Conservation (phyloP, 2,888 invertebrate genomes). For the Tenodera sinensis region DNA sequence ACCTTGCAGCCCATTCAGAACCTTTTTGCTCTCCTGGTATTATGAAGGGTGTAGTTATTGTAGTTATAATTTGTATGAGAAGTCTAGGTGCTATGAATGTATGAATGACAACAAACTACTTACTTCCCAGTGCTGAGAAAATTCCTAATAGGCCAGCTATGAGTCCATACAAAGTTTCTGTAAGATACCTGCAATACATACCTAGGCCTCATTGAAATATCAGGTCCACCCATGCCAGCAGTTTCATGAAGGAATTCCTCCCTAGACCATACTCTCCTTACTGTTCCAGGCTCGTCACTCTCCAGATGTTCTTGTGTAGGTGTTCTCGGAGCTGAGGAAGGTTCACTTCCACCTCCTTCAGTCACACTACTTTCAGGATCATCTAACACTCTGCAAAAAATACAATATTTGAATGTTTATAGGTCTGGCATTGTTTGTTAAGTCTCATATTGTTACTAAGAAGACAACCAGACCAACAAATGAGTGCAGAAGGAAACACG, state of each 20-base stretch:
- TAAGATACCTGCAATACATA: neutral
- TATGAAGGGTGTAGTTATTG: too few relatives aligned
- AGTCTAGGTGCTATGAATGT: too few relatives aligned
- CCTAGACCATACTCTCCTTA: slow-evolving; percentile 64
- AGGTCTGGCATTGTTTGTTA: neutral
- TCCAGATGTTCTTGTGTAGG: slow-evolving; percentile 34
- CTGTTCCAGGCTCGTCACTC: neutral
- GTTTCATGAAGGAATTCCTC: slow-evolving; percentile 72
- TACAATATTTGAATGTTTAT: neutral
- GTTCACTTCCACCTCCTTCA: slow-evolving; percentile 43
- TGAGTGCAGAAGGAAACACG: too few relatives aligned
- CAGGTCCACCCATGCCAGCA: slow-evolving; percentile 59
- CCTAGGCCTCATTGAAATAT: slow-evolving; percentile 53
- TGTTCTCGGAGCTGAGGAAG: slow-evolving; percentile 45
- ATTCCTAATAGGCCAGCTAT: too few relatives aligned
- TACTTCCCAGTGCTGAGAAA: too few relatives aligned
- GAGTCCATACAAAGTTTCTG: too few relatives aligned
- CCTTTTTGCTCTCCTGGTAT: too few relatives aligned
- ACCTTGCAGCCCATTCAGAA: too few relatives aligned
- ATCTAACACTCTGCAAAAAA: slow-evolving; percentile 42
- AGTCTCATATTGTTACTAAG: too few relatives aligned
- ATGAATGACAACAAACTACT: too few relatives aligned
- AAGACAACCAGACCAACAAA: too few relatives aligned
- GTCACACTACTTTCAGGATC: slow-evolving; percentile 43
- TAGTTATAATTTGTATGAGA: too few relatives aligned